Percentiles rank a stretch among this genome's conserved stretches.
Conservation (phyloP, 2,797 vertebrate genomes). For the Lithobates pipiens region DNA sequence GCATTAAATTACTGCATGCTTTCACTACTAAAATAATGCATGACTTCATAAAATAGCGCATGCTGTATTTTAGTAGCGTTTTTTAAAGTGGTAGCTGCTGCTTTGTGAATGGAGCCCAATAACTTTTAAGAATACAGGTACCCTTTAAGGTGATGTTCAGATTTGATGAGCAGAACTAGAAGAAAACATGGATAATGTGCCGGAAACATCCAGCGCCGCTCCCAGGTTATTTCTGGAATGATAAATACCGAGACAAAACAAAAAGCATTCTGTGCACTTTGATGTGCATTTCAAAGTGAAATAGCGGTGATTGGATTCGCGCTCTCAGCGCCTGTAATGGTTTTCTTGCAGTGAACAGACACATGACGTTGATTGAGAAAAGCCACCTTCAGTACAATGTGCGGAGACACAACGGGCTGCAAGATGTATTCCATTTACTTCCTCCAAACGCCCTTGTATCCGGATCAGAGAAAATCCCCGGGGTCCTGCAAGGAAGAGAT, state of each 20-base stretch:
- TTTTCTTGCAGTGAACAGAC: slow-evolving; percentile 76
- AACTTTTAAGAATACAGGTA: too few relatives aligned
- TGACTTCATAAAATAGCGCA: too few relatives aligned
- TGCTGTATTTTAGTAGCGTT: too few relatives aligned
- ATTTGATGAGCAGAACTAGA: too few relatives aligned
- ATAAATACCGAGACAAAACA: neutral
- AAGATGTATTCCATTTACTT: slow-evolving; percentile 79
- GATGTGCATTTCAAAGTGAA: slow-evolving; percentile 45
- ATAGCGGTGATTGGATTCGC: slow-evolving; percentile 55
- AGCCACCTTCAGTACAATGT: slow-evolving; percentile 80
- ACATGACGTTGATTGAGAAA: slow-evolving; percentile 80
- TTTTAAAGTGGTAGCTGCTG: too few relatives aligned
- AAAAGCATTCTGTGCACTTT: neutral
- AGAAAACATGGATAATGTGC: too few relatives aligned
- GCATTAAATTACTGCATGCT: too few relatives aligned
- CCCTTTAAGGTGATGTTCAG: too few relatives aligned
- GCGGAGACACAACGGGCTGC: slow-evolving; percentile 78
- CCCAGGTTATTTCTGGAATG: too few relatives aligned
- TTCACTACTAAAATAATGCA: too few relatives aligned
- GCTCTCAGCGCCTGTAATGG: slow-evolving; percentile 14
- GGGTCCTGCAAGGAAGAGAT: slow-evolving; percentile 72
- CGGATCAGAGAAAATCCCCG: slow-evolving; percentile 81
- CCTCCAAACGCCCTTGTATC: slow-evolving; percentile 88
- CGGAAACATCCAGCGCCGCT: too few relatives aligned
- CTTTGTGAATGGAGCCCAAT: too few relatives aligned